Base-by-base conservation (phyloP, 2,797 vertebrate genomes). In the Sebastes trivittatus region DNA sequence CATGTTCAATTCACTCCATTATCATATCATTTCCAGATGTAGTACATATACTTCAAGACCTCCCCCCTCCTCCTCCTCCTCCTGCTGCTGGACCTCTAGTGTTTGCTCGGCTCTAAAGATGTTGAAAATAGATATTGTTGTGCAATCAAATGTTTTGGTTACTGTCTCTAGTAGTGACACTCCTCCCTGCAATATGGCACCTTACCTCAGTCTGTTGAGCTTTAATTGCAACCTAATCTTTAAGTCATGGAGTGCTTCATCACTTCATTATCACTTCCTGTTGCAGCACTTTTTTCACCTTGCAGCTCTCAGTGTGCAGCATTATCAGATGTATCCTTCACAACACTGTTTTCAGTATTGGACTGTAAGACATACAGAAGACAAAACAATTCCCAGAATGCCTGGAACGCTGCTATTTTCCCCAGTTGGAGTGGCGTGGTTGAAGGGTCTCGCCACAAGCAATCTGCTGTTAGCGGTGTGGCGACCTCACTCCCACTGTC, bases 21-120 rank as follows among this genome's bases (percentile, higher is more conserved):
- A 90, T 89, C 82, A 87, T 89, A 94, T 94, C 61, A 87, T 87
- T 92, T 93, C 90, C 92, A 94, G 90, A 93, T 95, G 93, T 87
- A 80, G 66, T 81, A 59, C 36, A 76, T 82, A 77, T 78, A 70
- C 77, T 86, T 87, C 61, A 78, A 78, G 72, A 63, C 23, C 69
- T 62, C 66, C 23, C 30, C 38, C 38, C 27, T 27, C 25, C 25
- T 27, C 25, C 25, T 27, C 42, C 42, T 46, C 13, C 64, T 62
- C 27, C 72, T 70, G 54, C 55, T 46, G 65, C n/a, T 68, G 56
- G 61, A 62, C 29, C 34, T 67, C 27, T 56, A 38, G 36, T 61
- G 36, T 64, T 76, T 79, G 46, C 7, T 73, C 55, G 52, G 54
- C 36, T 46, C 54, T 56, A 3, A 34, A 61, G 11, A 80, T 38